These are phyloP conservation scores for Tipula helvola DNA, from an alignment of 2,888 invertebrate species.

Conservation along the genomic window DNA sequence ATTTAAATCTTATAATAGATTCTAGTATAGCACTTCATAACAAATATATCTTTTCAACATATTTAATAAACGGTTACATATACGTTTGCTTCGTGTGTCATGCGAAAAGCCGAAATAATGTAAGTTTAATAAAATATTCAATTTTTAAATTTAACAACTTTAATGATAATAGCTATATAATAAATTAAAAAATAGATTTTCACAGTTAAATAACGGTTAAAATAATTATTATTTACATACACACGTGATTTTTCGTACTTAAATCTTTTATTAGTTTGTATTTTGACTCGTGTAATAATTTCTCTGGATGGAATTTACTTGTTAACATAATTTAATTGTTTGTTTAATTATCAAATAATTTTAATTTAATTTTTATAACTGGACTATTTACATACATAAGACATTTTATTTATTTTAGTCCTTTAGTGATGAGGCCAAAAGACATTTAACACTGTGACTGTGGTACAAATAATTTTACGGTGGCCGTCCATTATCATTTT, in stretches of 20 bases:
- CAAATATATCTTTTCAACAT: background rate
- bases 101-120: background rate
- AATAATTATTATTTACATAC: background rate
- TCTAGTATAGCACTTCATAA: background rate
- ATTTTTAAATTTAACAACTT: background rate
- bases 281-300: background rate
- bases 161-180: background rate
- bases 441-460: no score
- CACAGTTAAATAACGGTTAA: background rate
- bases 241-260: background rate
- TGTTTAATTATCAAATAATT: background rate
- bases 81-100: background rate
- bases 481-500: no score
- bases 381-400: background rate
- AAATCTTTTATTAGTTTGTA: background rate
- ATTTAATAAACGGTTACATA: background rate
- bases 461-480: no score
- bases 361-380: background rate
- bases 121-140: background rate
- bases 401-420: no score
- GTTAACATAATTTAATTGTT: background rate
- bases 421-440: no score
- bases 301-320: background rate
- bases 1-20: background rate
- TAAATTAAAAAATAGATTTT: background rate